Evolutionary conservation across 2,797 vertebrate genomes (phyloP).

Genomic region (Dallia pectoralis): DNA sequence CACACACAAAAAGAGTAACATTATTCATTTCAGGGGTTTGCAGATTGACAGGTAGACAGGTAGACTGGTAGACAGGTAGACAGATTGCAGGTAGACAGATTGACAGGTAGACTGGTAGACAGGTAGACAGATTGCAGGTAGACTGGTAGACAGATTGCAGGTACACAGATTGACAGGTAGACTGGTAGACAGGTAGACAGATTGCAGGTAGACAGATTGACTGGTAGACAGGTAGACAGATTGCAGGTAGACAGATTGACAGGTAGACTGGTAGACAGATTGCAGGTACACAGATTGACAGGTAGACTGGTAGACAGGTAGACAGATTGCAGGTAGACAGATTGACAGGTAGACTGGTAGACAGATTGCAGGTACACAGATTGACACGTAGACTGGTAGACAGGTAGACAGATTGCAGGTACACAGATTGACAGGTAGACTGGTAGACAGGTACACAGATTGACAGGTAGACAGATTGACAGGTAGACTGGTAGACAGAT

Average conservation of each 20-base stretch:
- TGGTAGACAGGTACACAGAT: constrained; percentile 10
- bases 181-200: constrained; percentile 7
- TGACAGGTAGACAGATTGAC: constrained; percentile 11
- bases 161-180: constrained; percentile 5
- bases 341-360: constrained; percentile 13
- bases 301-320: constrained; percentile 10
- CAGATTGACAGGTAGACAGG: constrained; percentile 5
- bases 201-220: constrained; percentile 14
- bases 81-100: constrained; percentile 7
- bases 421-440: constrained; percentile 17
- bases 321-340: constrained; percentile 9
- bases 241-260: not conserved
- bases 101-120: constrained; percentile 15
- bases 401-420: not conserved
- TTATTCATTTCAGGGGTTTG: not conserved
- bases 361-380: constrained; percentile 5
- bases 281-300: constrained; percentile 2
- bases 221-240: constrained; percentile 12
- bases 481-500: constrained; percentile 12
- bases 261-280: constrained; percentile 20
- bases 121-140: too few relatives aligned
- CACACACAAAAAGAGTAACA: not conserved
- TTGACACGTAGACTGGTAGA: constrained; percentile 12
- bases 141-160: too few relatives aligned
- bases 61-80: constrained; percentile 8